These are phyloP conservation scores for Cephus nigrinus DNA, from an alignment of 2,888 invertebrate species.

Conservation along the genomic window DNA sequence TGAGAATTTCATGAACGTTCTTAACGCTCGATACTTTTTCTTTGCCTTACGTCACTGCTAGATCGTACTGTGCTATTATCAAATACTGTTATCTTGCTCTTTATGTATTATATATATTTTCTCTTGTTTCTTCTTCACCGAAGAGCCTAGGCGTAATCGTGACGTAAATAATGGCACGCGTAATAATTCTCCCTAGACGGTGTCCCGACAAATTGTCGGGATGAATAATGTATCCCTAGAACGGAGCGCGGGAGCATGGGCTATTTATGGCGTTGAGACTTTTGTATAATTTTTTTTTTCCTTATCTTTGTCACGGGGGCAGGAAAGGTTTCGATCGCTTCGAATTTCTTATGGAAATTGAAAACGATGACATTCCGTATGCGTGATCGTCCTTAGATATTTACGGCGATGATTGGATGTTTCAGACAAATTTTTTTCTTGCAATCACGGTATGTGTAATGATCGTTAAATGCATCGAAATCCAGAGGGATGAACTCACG, in stretches of 20 bases:
- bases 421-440: background rate
- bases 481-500: background rate
- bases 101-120: background rate
- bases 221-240: constrained; percentile 31
- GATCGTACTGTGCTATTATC: background rate
- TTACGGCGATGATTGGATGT: background rate
- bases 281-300: constrained; percentile 11
- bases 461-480: background rate
- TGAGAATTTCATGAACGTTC: background rate
- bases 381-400: background rate
- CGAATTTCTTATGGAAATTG: background rate
- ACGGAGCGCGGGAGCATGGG: constrained; percentile 17
- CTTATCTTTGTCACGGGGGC: constrained; percentile 1
- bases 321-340: background rate
- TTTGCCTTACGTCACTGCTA: background rate
- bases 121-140: background rate
- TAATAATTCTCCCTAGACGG: constrained; percentile 6
- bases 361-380: background rate
- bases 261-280: constrained; percentile 24
- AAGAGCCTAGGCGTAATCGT: background rate
- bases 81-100: background rate
- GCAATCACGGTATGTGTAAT: background rate
- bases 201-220: constrained; percentile 34
- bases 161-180: background rate
- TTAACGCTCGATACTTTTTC: background rate